Base-by-base conservation (phyloP, 1,140 invertebrate species). In the Luehdorfia chinensis region DNA sequence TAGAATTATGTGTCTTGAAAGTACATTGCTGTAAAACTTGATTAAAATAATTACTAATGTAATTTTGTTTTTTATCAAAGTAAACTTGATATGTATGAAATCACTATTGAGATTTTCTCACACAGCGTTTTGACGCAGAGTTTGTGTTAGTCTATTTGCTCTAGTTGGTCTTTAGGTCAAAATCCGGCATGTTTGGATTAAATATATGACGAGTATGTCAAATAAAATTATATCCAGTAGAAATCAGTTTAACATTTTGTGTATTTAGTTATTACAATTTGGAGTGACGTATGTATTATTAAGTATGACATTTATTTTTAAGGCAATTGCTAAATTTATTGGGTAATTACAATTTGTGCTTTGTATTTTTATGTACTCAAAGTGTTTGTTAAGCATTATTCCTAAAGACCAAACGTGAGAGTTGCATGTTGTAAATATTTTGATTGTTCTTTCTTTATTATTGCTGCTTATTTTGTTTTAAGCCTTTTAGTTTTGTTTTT, bases 401-500 rank as follows among this genome's bases (percentile, higher is more conserved):
- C 75, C 83, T 86, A 84, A 86, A 86, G 83, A 86, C 79, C 83
- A 86, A 86, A 84, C 76, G 77, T 76, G 75, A 85, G 76, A 80
- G 50, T 66, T 77, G 80, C 80, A 85, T 85, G 80, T 59, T 59
- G 43, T 70, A 61, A 60, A 50, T 67, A 49, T 65, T 74, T 81
- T 75, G 50, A n/a, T n/a, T n/a, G n/a, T n/a, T n/a, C n/a, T n/a
- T n/a, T n/a, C n/a, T n/a, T n/a, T n/a, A n/a, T n/a, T n/a, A n/a
- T 85, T 75, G 71, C 76, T 58, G 37, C 62, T 47, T 71, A 64
- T 69, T 75, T 73, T 64, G 58, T 57, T 62, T 55, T 43, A 52
- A 60, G 74, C 74, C 81, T 80, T 47, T 53, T 67, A 60, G 27
- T 46, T 57, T 59, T 71, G 65, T 67, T 66, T 72, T 59, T 75